Conservation (phyloP, 2,113 vertebrate genomes). For the Lathamus discolor region DNA sequence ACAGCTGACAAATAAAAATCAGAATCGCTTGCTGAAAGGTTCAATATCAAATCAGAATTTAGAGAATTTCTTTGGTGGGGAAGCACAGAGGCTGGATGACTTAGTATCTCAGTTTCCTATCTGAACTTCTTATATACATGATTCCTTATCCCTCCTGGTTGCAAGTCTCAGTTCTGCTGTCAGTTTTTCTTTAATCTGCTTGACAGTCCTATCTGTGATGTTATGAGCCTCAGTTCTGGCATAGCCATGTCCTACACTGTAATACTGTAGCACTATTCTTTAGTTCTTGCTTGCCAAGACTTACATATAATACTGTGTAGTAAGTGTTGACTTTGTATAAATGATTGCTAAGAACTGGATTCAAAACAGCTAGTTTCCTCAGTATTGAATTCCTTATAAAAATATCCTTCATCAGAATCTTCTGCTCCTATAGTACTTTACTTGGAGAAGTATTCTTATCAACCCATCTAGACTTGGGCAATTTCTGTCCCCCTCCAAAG, state of each 20-base stretch:
- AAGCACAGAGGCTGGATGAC: neutral
- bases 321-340: neutral
- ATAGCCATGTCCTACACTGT: rapidly evolving
- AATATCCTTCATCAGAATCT: neutral
- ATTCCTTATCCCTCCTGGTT: neutral
- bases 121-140: neutral
- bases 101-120: neutral
- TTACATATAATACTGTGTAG: neutral
- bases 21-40: neutral
- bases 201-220: neutral
- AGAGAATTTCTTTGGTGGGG: neutral
- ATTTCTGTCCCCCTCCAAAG: neutral
- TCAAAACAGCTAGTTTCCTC: neutral
- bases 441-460: neutral
- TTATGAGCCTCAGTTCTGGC: neutral
- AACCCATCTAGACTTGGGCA: neutral
- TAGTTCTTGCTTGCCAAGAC: neutral
- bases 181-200: neutral
- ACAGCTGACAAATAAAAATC: neutral
- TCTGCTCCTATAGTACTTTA: neutral
- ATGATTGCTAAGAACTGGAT: neutral
- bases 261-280: neutral
- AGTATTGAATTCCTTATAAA: neutral
- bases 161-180: neutral
- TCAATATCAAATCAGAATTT: neutral